These are phyloP conservation scores for Zootermopsis nevadensis DNA, from an alignment of 2,888 invertebrate genomes.

Conservation along the genomic window DNA sequence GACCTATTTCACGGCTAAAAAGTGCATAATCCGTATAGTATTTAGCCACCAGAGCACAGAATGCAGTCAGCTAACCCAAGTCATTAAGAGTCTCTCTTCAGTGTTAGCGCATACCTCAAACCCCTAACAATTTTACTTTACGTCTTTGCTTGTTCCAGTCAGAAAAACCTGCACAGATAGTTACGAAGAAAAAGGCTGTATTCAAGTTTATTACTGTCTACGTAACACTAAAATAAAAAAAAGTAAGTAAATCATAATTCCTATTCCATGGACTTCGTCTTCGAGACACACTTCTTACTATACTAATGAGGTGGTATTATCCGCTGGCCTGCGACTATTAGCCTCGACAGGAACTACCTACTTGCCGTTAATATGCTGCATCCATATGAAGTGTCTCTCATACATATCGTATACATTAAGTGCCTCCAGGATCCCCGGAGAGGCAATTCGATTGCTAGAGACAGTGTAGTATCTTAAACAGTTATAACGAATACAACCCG, in stretches of 20 bases:
- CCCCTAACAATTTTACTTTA: background rate
- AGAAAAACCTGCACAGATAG: no score
- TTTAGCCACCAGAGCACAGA: no score
- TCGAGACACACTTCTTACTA: background rate
- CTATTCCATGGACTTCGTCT: background rate
- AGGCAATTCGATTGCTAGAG: constrained; percentile 15
- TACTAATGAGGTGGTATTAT: constrained; percentile 14
- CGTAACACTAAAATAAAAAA: background rate
- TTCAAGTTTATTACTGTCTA: background rate
- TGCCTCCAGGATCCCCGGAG: background rate
- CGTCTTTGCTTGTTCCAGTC: background rate
- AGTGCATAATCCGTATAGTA: no score
- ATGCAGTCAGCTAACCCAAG: background rate
- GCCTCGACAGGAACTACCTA: background rate
- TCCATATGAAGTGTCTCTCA: background rate
- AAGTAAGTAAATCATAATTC: background rate
- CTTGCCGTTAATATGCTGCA: background rate
- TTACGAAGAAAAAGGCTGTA: background rate
- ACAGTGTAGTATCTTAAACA: background rate
- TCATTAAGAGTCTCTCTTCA: background rate
- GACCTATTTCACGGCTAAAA: no score
- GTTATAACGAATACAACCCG: background rate
- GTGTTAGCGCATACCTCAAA: background rate
- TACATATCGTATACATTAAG: background rate
- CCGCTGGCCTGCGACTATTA: background rate